Conservation (phyloP, 2,888 invertebrate species). For the Catocala sponsa region DNA sequence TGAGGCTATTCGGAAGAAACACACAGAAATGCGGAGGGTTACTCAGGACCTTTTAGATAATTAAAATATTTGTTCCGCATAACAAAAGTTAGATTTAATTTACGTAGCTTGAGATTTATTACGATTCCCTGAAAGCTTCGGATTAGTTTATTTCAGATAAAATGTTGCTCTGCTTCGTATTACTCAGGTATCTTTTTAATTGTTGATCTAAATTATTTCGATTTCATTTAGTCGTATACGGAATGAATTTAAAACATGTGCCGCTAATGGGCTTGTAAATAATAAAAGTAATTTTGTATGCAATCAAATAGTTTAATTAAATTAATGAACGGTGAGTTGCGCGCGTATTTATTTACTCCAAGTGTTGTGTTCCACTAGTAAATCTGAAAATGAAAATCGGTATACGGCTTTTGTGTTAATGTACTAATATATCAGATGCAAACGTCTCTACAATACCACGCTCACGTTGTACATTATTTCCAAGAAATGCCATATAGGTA, state of each 20-base stretch:
- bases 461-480: not conserved
- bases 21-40: slow-evolving; percentile 4
- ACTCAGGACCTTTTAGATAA: slow-evolving; percentile 36
- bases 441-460: not conserved
- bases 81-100: slow-evolving; percentile 40
- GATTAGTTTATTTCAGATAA: slow-evolving; percentile 35
- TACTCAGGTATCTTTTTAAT: slow-evolving; percentile 44
- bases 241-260: slow-evolving; percentile 33
- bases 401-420: too few relatives aligned
- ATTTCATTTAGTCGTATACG: slow-evolving; percentile 30
- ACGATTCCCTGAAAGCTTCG: slow-evolving; percentile 17
- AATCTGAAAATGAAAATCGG: too few relatives aligned
- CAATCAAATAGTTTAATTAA: slow-evolving; percentile 13
- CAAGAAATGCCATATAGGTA: not conserved
- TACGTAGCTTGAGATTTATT: slow-evolving; percentile 42
- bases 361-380: too few relatives aligned
- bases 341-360: not conserved
- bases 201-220: slow-evolving; percentile 25
- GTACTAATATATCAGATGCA: not conserved
- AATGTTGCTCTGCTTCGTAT: slow-evolving; percentile 13
- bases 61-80: slow-evolving; percentile 39
- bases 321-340: slow-evolving; percentile 1
- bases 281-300: slow-evolving; percentile 9
- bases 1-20: slow-evolving; percentile 10
- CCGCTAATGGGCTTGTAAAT: slow-evolving; percentile 1